Evolutionary conservation across 2,797 vertebrate species (phyloP).

Genomic region (Anisognathus igniventris): DNA sequence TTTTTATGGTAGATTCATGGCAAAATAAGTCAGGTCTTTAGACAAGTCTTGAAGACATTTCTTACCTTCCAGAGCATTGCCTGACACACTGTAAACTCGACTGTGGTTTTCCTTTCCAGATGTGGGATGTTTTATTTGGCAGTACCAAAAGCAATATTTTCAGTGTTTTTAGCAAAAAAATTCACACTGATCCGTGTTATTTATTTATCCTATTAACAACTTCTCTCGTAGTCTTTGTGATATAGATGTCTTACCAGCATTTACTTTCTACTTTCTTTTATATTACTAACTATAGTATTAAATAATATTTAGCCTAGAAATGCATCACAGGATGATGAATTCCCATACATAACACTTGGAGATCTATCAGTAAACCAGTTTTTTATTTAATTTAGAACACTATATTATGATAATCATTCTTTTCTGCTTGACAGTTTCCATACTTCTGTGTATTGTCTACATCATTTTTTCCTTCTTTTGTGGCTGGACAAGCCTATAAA

Average conservation of each 20-base stretch:
- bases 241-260: background rate
- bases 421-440: background rate
- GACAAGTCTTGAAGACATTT: background rate
- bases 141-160: background rate
- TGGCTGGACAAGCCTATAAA: background rate
- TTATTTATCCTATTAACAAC: background rate
- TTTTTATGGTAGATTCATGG: background rate
- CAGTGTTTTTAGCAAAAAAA: background rate
- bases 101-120: background rate
- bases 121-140: background rate
- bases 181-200: background rate
- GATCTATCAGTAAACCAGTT: background rate
- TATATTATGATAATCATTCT: background rate
- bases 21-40: background rate
- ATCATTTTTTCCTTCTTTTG: background rate
- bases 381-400: background rate
- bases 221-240: background rate
- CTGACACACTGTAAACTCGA: background rate
- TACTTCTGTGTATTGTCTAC: background rate
- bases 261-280: background rate
- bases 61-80: background rate
- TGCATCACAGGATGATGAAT: background rate
- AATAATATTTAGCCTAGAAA: constrained; percentile 6
- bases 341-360: background rate
- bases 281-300: background rate